These are phyloP conservation scores for Danio tinwini DNA, from an alignment of 2,797 vertebrate genomes.

Conservation along the genomic window DNA sequence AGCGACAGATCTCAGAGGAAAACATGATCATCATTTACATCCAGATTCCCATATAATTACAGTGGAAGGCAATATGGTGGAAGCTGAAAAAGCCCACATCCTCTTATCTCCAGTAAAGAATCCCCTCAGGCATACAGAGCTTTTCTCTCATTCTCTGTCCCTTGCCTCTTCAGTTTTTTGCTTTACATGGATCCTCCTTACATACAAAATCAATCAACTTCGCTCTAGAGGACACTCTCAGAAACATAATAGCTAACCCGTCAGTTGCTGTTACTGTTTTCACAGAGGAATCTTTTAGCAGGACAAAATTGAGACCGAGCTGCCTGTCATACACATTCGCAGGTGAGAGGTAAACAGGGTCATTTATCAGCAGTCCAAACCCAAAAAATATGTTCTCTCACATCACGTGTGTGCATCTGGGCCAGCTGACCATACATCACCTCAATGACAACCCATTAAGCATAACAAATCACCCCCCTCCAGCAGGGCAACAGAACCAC, in stretches of 20 bases:
- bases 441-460: constrained; percentile 66
- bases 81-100: constrained; percentile 67
- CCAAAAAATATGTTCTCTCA: constrained; percentile 23
- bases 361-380: constrained; percentile 34
- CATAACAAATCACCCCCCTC: constrained; percentile 69
- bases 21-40: constrained; percentile 4
- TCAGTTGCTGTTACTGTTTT: not conserved
- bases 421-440: constrained; percentile 67
- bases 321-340: constrained; percentile 65
- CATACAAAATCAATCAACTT: constrained; percentile 15
- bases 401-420: constrained; percentile 47
- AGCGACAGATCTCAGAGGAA: constrained; percentile 52
- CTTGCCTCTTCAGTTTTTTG: constrained; percentile 19
- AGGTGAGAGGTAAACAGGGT: constrained; percentile 60
- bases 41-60: constrained; percentile 73
- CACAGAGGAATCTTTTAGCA: constrained; percentile 60
- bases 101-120: constrained; percentile 62
- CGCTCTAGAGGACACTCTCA: not conserved
- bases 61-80: constrained; percentile 69
- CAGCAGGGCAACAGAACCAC: constrained; percentile 51
- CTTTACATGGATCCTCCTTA: constrained; percentile 37
- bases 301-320: constrained; percentile 67
- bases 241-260: not conserved
- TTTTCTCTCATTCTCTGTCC: constrained; percentile 12
- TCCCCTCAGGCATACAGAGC: constrained; percentile 64